phyloP scores from a whole-genome alignment of 2,888 invertebrate genomes.

The Bruchidius siliquastri region DNA sequence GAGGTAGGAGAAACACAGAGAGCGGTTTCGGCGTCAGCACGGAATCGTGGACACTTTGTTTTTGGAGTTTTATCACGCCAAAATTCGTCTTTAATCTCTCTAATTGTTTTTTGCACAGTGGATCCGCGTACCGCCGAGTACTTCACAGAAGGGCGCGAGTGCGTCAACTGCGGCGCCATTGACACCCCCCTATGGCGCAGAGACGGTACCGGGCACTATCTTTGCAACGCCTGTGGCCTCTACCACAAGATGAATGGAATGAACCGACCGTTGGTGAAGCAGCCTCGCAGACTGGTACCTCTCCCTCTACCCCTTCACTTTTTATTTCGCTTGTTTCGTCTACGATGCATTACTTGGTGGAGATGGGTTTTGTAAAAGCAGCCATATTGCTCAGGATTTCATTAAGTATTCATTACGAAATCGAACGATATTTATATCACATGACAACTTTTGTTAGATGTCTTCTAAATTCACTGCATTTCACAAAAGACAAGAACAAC shows the following conservation, averaged over 20 bases:
- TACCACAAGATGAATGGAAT: slow-evolving; percentile 96
- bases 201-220: slow-evolving; percentile 97
- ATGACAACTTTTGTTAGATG: too few species aligned
- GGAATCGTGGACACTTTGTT: too few species aligned
- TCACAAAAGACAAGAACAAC: too few species aligned
- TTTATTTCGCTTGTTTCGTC: slow-evolving; percentile 1
- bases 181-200: slow-evolving; percentile 96
- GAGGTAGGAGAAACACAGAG: too few species aligned
- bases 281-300: slow-evolving; percentile 82
- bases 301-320: slow-evolving; percentile 20
- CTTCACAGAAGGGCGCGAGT: slow-evolving; percentile 84
- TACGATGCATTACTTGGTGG: not conserved
- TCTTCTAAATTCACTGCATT: too few species aligned
- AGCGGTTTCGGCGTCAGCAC: too few species aligned
- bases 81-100: too few species aligned
- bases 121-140: slow-evolving; percentile 45
- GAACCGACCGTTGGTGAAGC: slow-evolving; percentile 87
- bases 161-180: slow-evolving; percentile 96
- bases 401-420: too few species aligned
- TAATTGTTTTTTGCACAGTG: slow-evolving; percentile 28
- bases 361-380: not conserved
- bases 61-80: too few species aligned
- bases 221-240: slow-evolving; percentile 99
- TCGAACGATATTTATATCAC: too few species aligned
- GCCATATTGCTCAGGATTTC: not conserved